Evolutionary conservation across 2,888 invertebrate genomes (phyloP), one percentile per base, ranked within the genome.

Genomic region (Sinotaia quadrata): DNA sequence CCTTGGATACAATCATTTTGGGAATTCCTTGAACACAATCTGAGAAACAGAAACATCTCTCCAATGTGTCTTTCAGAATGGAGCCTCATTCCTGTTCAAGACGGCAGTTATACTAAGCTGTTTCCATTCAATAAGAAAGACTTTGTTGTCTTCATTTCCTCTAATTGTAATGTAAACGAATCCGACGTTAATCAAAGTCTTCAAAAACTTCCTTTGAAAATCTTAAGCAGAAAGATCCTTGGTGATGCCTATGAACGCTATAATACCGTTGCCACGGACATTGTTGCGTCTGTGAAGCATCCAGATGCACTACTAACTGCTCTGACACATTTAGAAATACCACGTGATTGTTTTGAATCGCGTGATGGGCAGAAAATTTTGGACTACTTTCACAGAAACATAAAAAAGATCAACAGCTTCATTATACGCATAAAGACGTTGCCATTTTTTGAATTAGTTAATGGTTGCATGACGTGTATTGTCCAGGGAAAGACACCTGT

Each of bases 61-160:
- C 41, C 10, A 10, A 10, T 12, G 41, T 41, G 41, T 41, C 44
- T 65, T 12, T 15, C 29, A 24, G 47, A 65, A 4, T 65, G 65
- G 41, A 54, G 65, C 27, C 33, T 65, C 31, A 33, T 65, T 29
- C 65, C 65, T 33, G 65, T 56, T 1, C 18, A 27, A 18, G 51
- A 15, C 8, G 36, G n/a, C 24, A 7, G 2, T 27, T 27, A 47
- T 51, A n/a, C 7, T 12, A 10, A 33, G n/a, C 34, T 61, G 49
- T 34, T 61, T 34, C 61, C 61, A 24, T 15, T 61, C 10, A 12
- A 24, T 18, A 34, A 51, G 33, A 51, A 24, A 31, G 34, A 51
- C 15, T 24, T n/a, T 12, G 61, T 61, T 34, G 51, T 61, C 34
- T 31, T 36, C 36, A 34, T 61, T 47, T 21, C 27, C 18, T 12